These are phyloP conservation scores for Hypercompe scribonia DNA, from an alignment of 2,888 invertebrate species.

Conservation along the genomic window DNA sequence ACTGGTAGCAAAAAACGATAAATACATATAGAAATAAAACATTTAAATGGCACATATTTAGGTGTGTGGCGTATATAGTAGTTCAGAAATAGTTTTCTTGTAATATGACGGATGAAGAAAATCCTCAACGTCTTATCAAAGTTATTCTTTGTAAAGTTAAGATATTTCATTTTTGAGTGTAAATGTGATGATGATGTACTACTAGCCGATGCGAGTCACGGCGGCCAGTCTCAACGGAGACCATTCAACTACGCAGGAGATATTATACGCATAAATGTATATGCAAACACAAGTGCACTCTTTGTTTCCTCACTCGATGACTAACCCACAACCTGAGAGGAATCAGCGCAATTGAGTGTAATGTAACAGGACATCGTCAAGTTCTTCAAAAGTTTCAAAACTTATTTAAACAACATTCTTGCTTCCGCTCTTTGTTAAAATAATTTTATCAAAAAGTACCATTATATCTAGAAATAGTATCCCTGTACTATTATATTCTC, in stretches of 20 bases:
- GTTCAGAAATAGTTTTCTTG: background rate
- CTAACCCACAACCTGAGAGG: too few relatives aligned
- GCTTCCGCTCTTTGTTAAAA: background rate
- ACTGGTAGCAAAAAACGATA: constrained; percentile 21
- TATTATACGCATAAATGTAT: too few relatives aligned
- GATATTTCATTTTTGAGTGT: too few relatives aligned
- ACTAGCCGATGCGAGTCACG: too few relatives aligned
- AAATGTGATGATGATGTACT: too few relatives aligned
- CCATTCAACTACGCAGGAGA: too few relatives aligned
- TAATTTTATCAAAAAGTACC: background rate
- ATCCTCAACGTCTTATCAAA: background rate
- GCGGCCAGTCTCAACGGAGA: too few relatives aligned
- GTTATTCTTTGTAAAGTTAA: background rate
- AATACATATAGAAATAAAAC: constrained; percentile 21
- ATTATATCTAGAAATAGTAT: too few relatives aligned
- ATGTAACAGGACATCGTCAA: background rate
- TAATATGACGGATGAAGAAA: background rate
- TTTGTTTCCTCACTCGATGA: too few relatives aligned
- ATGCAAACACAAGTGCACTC: too few relatives aligned
- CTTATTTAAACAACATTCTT: background rate
- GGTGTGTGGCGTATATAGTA: background rate
- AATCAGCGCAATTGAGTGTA: too few relatives aligned
- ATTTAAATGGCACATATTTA: constrained; percentile 12
- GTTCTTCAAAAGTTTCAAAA: background rate
- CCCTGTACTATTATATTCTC: too few relatives aligned